phyloP scores from a whole-genome alignment of 2,888 invertebrate genomes.

The Scaptomyza reducta region DNA sequence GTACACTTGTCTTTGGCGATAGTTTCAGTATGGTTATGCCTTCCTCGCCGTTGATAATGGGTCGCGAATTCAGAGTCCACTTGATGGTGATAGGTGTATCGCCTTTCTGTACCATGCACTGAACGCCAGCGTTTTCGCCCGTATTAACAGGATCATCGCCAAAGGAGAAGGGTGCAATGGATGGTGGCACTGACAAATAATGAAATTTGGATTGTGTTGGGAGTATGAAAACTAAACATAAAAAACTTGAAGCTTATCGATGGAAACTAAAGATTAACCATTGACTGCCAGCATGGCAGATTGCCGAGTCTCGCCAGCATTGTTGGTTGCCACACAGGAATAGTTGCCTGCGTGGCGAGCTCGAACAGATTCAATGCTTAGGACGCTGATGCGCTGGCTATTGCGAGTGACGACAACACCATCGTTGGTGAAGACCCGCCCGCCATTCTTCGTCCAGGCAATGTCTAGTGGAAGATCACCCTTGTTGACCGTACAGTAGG shows the following conservation, averaged over 20 bases:
- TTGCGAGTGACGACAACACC: slow-evolving; percentile 86
- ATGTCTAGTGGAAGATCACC: slow-evolving; percentile 92
- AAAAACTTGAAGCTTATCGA: background rate
- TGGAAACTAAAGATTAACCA: slow-evolving; percentile 83
- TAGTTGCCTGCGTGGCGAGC: slow-evolving; percentile 87
- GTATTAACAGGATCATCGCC: slow-evolving; percentile 89
- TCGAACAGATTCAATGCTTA: slow-evolving; percentile 87
- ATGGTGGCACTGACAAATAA: slow-evolving; percentile 87
- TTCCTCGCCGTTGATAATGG: slow-evolving; percentile 85
- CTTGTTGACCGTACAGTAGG: slow-evolving; percentile 89
- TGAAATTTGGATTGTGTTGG: slow-evolving; percentile 11
- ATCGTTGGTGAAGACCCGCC: slow-evolving; percentile 84
- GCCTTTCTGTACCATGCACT: slow-evolving; percentile 90
- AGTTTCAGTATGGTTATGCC: slow-evolving; percentile 85
- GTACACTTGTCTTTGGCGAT: slow-evolving; percentile 87
- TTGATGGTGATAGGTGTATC: slow-evolving; percentile 91
- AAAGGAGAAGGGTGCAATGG: slow-evolving; percentile 87
- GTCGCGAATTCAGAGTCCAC: slow-evolving; percentile 87
- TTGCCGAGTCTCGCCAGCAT: slow-evolving; percentile 86
- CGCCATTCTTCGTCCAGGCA: slow-evolving; percentile 88
- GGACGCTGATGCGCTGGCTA: slow-evolving; percentile 87
- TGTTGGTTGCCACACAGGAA: slow-evolving; percentile 87
- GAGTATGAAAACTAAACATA: slow-evolving; percentile 28
- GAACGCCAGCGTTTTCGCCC: slow-evolving; percentile 88
- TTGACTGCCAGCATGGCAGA: slow-evolving; percentile 86